A percentile compares a stretch with the other conserved stretches of the same genome.
These are phyloP conservation scores for Dasyprocta punctata DNA, from an alignment of 2,113 vertebrate genomes.

Conservation along the genomic window DNA sequence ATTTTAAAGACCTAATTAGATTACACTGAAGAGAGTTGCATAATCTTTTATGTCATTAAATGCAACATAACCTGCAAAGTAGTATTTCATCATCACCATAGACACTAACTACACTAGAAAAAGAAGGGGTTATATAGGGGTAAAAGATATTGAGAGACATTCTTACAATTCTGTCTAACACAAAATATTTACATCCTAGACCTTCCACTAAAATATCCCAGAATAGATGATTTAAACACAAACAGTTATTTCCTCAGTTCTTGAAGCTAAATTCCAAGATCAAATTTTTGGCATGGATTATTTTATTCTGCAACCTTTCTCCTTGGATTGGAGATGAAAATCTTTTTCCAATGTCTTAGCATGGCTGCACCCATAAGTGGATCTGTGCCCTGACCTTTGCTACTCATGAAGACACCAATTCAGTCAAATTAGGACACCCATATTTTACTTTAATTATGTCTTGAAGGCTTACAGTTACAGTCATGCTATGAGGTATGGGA, in stretches of 20 bases:
- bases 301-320: neutral
- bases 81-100: neutral
- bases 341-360: neutral
- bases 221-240: neutral
- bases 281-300: accelerated
- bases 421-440: neutral
- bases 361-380: neutral
- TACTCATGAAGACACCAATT: neutral
- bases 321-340: neutral
- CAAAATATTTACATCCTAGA: neutral
- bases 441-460: neutral
- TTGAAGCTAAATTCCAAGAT: neutral
- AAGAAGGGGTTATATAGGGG: neutral
- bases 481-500: neutral
- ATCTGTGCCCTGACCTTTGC: neutral
- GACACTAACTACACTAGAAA: neutral
- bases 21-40: neutral
- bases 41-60: neutral
- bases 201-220: neutral
- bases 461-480: neutral
- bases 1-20: neutral
- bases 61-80: neutral
- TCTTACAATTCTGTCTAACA: neutral
- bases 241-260: neutral
- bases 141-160: neutral